Evolutionary conservation across 2,797 vertebrate species (phyloP).

Genomic region (Myotis pilosus): DNA sequence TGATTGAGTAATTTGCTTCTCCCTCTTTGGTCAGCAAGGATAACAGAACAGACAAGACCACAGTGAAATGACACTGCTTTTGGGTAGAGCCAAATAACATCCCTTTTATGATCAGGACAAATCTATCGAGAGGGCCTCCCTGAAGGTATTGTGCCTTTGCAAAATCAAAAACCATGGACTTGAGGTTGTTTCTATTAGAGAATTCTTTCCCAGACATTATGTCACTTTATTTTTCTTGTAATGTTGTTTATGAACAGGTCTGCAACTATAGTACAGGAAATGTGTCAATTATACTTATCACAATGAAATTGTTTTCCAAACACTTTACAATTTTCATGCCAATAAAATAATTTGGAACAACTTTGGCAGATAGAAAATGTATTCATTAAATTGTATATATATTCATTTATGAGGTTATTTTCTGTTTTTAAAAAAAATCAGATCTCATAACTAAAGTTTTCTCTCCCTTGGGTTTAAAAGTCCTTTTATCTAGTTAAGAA

Average conservation of each 20-base stretch:
- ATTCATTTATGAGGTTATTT: constrained; percentile 27
- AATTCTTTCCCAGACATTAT: constrained; percentile 70
- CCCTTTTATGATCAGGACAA: not conserved
- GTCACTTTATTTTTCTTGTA: constrained; percentile 68
- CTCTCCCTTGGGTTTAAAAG: not conserved
- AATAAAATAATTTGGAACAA: constrained; percentile 51
- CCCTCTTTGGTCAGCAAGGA: not conserved
- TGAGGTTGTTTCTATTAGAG: constrained; percentile 45
- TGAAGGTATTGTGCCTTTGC: constrained; percentile 24
- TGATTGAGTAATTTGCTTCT: not conserved
- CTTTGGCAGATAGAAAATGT: not conserved
- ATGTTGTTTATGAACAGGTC: constrained; percentile 53
- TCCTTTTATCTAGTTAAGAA: constrained; percentile 31
- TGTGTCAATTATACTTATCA: constrained; percentile 59
- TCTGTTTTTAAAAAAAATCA: constrained; percentile 42
- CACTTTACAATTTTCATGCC: constrained; percentile 24
- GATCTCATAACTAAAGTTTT: constrained; percentile 14
- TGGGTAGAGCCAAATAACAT: not conserved
- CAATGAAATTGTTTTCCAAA: constrained; percentile 59
- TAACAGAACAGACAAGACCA: not conserved
- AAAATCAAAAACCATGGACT: constrained; percentile 53
- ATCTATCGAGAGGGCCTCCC: constrained; percentile 43
- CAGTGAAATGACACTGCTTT: not conserved
- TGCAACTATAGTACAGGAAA: constrained; percentile 49
- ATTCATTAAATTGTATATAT: constrained; percentile 2